Evolutionary conservation across 92 coral and sea anemone species (phyloP).

Genomic region (Zoanthus solanderi): DNA sequence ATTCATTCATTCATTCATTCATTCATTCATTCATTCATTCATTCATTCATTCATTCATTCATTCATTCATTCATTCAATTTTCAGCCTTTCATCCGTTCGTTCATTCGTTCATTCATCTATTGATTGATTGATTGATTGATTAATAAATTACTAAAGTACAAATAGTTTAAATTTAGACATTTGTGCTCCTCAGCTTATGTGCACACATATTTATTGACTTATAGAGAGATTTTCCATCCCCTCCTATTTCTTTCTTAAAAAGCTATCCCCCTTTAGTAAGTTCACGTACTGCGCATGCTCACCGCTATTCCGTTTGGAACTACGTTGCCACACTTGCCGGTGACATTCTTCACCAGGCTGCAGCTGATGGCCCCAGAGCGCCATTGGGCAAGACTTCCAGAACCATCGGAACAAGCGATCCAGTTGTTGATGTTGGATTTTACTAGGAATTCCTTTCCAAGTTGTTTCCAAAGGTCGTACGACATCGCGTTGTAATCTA

Average conservation of each 20-base stretch:
- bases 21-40: too few relatives aligned
- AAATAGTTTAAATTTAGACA: too few relatives aligned
- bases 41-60: too few relatives aligned
- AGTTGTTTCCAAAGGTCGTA: constrained; percentile 23
- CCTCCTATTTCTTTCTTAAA: background rate
- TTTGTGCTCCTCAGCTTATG: too few relatives aligned
- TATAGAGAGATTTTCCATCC: background rate
- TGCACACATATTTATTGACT: too few relatives aligned
- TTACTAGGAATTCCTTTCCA: constrained; percentile 28
- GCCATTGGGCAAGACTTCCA: constrained; percentile 31
- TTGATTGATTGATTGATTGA: too few relatives aligned
- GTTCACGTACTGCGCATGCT: background rate
- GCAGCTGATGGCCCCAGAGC: constrained; percentile 19
- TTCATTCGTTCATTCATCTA: too few relatives aligned
- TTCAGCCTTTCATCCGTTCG: too few relatives aligned
- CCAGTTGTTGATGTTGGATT: background rate
- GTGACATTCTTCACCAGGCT: constrained; percentile 12
- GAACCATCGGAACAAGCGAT: constrained; percentile 33
- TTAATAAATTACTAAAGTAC: too few relatives aligned
- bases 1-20: too few relatives aligned
- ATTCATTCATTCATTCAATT: too few relatives aligned
- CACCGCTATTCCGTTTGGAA: constrained; percentile 29
- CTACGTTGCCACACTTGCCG: constrained; percentile 13
- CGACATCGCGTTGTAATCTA: constrained; percentile 38
- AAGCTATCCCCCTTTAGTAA: background rate